Conservation (phyloP, 1,140 invertebrate genomes). For the Bicyclus anynana region DNA sequence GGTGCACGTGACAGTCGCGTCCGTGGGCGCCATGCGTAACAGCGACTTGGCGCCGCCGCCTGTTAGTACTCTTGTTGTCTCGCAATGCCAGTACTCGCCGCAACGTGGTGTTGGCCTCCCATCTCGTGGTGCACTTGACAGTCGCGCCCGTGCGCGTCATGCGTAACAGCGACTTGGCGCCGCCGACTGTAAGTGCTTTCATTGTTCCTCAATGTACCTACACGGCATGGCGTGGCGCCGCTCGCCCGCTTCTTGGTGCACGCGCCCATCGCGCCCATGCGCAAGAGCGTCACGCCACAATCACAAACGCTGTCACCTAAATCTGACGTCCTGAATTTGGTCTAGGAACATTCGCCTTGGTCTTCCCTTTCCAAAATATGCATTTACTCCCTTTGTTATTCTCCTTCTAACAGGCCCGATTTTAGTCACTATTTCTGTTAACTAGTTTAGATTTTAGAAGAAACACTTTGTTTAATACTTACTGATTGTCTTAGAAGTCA, state of each 20-base stretch:
- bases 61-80: constrained; percentile 18
- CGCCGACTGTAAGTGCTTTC: constrained; percentile 31
- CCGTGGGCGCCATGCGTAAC: constrained; percentile 36
- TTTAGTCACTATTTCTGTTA: no score
- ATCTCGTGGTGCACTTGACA: constrained; percentile 49
- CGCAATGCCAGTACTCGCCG: constrained; percentile 29
- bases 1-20: constrained; percentile 51
- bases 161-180: constrained; percentile 33
- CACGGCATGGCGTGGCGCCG: constrained; percentile 51
- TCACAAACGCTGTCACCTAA: no score
- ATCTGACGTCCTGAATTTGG: no score
- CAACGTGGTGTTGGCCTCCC: constrained; percentile 46
- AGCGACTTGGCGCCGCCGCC: constrained; percentile 31
- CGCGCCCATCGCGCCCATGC: constrained; percentile 44
- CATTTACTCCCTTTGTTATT: no score
- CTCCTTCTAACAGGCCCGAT: no score
- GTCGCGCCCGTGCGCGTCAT: constrained; percentile 37
- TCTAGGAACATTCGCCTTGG: no score
- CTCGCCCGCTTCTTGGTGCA: constrained; percentile 43
- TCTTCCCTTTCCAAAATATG: no score
- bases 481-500: no score
- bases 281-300: no score
- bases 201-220: no score
- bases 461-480: no score
- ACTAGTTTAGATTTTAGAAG: no score